Percentiles rank a stretch among this genome's conserved stretches.
Conservation (phyloP, 2,113 vertebrate species). For the Scomber colias region DNA sequence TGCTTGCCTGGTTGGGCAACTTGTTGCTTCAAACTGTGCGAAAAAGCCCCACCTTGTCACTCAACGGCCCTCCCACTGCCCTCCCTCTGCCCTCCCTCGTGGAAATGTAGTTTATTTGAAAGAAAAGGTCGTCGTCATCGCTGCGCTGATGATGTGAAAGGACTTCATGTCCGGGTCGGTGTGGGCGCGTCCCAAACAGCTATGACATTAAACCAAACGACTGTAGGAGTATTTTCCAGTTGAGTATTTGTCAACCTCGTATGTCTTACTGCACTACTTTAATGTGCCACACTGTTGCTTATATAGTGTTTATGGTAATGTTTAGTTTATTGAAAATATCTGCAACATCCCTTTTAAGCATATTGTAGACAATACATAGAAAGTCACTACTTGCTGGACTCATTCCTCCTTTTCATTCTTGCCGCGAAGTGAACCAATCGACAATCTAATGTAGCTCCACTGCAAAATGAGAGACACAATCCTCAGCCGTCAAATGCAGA, state of each 20-base stretch:
- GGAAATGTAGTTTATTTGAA: conserved; percentile 76
- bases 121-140: neutral
- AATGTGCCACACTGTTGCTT: neutral
- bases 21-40: conserved; percentile 64
- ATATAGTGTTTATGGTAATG: neutral
- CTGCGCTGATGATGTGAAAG: neutral
- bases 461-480: too few species aligned
- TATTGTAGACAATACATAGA: too few species aligned
- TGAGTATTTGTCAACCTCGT: neutral
- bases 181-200: conserved; percentile 44
- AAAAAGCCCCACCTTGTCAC: conserved; percentile 70
- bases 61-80: conserved; percentile 31
- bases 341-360: too few species aligned
- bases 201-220: neutral
- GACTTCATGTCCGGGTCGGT: conserved; percentile 73
- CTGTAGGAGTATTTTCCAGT: too few species aligned
- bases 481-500: too few species aligned
- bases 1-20: conserved; percentile 36
- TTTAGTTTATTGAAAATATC: neutral
- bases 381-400: too few species aligned
- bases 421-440: too few species aligned
- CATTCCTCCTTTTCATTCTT: too few species aligned
- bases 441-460: too few species aligned
- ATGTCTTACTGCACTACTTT: neutral
- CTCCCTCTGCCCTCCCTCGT: conserved; percentile 63